Conservation (phyloP, 2,888 invertebrate species). For the Myopa tessellatipennis region DNA sequence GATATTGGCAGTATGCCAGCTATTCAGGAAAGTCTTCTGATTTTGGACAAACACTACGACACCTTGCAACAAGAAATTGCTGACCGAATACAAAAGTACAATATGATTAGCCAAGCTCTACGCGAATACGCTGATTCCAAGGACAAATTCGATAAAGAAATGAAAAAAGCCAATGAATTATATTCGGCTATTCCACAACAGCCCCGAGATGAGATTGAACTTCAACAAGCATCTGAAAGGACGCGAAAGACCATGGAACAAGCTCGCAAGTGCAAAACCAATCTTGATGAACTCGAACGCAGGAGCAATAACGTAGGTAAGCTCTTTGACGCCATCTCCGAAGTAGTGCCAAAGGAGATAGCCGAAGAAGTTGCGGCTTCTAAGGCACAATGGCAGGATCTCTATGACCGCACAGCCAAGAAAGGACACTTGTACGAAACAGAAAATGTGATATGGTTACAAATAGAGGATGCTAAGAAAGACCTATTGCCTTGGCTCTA, state of each 20-base stretch:
- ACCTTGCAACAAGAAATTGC: conserved; percentile 79
- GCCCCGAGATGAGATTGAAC: conserved; percentile 80
- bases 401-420: conserved; percentile 78
- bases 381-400: conserved; percentile 77
- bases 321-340: conserved; percentile 67
- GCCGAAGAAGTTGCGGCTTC: conserved; percentile 70
- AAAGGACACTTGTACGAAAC: conserved; percentile 85
- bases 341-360: conserved; percentile 71
- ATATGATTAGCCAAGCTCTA: conserved; percentile 78
- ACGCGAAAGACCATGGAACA: conserved; percentile 81
- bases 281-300: conserved; percentile 82
- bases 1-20: conserved; percentile 83
- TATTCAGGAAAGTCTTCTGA: conserved; percentile 82
- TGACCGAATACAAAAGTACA: conserved; percentile 80
- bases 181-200: conserved; percentile 74
- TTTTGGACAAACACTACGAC: conserved; percentile 85
- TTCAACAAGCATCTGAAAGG: conserved; percentile 78
- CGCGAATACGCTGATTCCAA: conserved; percentile 81
- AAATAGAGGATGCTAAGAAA: conserved; percentile 87
- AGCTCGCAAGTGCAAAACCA: conserved; percentile 79
- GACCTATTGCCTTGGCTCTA: conserved; percentile 86
- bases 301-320: conserved; percentile 72
- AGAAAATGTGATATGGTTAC: conserved; percentile 92
- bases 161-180: conserved; percentile 77
- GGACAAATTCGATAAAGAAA: conserved; percentile 76